A percentile compares a stretch with the other conserved stretches of the same genome.
phyloP scores from a whole-genome alignment of 2,888 invertebrate genomes.

The Stenodera caucasica region DNA sequence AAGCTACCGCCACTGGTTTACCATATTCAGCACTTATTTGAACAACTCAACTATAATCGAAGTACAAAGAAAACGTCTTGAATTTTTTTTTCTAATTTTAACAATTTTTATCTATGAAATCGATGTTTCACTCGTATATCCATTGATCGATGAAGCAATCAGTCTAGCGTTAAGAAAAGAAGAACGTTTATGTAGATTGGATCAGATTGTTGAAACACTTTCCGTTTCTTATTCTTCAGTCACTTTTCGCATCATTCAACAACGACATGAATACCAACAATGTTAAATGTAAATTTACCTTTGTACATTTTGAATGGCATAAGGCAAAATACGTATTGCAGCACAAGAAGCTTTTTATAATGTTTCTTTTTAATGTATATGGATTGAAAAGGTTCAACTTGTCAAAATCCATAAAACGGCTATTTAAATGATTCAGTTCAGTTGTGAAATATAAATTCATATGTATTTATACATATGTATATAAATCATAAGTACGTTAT shows the following conservation, averaged over 20 bases:
- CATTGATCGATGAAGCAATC: background rate
- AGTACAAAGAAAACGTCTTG: background rate
- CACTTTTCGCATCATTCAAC: constrained; percentile 1
- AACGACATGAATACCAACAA: constrained; percentile 5
- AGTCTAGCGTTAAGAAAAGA: background rate
- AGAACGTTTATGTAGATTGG: constrained; percentile 6
- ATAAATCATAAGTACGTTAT: too few relatives aligned
- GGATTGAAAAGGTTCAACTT: background rate
- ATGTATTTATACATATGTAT: too few relatives aligned
- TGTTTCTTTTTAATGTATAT: background rate
- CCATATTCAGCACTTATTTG: background rate
- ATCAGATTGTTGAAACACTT: constrained; percentile 3
- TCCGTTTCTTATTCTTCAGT: constrained; percentile 1
- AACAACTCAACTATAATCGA: background rate
- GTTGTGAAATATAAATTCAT: background rate
- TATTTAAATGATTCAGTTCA: background rate
- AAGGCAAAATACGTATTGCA: background rate
- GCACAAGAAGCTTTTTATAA: background rate
- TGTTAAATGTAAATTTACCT: background rate
- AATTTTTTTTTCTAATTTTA: too few relatives aligned
- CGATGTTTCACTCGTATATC: too few relatives aligned
- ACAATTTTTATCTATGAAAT: too few relatives aligned
- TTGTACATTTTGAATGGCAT: background rate
- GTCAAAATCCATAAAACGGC: background rate
- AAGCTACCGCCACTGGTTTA: background rate